Base-by-base conservation (phyloP, 1,140 invertebrate genomes). In the Tetramorium parvispinum region DNA sequence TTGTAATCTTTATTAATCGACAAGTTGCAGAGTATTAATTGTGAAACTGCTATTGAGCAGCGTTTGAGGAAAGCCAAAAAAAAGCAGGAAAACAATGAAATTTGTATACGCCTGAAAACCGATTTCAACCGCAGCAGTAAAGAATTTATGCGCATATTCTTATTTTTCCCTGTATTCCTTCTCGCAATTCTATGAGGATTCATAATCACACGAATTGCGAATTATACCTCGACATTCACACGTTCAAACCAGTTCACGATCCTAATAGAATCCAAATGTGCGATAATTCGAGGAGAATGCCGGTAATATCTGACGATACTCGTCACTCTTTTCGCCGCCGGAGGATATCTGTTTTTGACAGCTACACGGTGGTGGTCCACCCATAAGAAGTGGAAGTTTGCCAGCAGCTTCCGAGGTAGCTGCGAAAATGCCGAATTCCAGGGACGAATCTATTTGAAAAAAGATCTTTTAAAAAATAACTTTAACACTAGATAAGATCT, bases 331-430 rank as follows among this genome's bases (percentile, higher is more conserved):
- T 59, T 65, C 73, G 21, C 24, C 32, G 49, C 16, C 2, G 57
- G 21, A 10, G 37, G 49, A 86, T 86, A 81, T 89, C 83, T 83
- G 77, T 79, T 89, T 87, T 87, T 89, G 71, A 75, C 66, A 73
- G 49, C 77, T 59, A 27, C 88, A 65, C 51, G 65, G 10, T 73
- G 77, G n/a, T 66, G 68, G 65, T 32, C 61, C 59, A 46, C 37
- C 49, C 46, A 53, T 77, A 81, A 85, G 86, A 90, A 83, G 85
- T 87, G 89, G 81, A 90, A 87, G 85, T 90, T 90, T 85, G 89
- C 89, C 89, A 90, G 49, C 49, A 16, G 11, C 40, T 55, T 43
- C 21, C 65, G 43, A 77, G 40, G 49, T 59, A 59, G 57, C 88
- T 65, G 75, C 70, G 79, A 18, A 66, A 83, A 49, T 24, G 40